Conservation (phyloP, 2,888 invertebrate genomes). For the Drosophila pegasa region DNA sequence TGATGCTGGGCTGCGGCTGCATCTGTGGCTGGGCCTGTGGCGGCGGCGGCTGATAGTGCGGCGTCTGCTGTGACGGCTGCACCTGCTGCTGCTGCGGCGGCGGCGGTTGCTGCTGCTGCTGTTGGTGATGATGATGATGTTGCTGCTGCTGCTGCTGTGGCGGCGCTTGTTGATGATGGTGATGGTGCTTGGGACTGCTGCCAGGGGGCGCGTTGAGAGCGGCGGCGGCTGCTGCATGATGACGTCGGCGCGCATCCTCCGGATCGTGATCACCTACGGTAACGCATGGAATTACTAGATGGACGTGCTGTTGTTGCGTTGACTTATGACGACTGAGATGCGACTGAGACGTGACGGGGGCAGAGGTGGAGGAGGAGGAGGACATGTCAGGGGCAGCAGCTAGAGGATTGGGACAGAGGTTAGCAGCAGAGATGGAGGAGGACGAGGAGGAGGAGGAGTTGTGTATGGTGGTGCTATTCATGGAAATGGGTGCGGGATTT, state of each 20-base stretch:
- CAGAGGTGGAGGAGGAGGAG: constrained; percentile 28
- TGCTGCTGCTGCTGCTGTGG: constrained; percentile 61
- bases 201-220: constrained; percentile 38
- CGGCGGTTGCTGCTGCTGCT: constrained; percentile 62
- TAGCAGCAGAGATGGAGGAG: constrained; percentile 21
- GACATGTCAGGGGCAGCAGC: constrained; percentile 17
- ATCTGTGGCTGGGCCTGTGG: constrained; percentile 55
- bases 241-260: constrained; percentile 87
- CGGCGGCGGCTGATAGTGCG: constrained; percentile 50
- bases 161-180: constrained; percentile 70
- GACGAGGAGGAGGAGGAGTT: constrained; percentile 23
- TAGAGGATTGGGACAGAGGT: constrained; percentile 15
- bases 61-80: constrained; percentile 59
- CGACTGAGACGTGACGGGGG: constrained; percentile 53
- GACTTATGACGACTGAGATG: constrained; percentile 77
- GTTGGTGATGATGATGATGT: neutral
- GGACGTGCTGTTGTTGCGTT: constrained; percentile 87
- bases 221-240: constrained; percentile 68
- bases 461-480: constrained; percentile 54
- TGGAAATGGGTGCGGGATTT: constrained; percentile 44
- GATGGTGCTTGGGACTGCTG: constrained; percentile 75
- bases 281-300: constrained; percentile 92
- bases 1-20: constrained; percentile 81
- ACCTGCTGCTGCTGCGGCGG: constrained; percentile 54
- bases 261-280: constrained; percentile 90